phyloP scores from a whole-genome alignment of 1,140 invertebrate species.

The Ylistrum balloti region DNA sequence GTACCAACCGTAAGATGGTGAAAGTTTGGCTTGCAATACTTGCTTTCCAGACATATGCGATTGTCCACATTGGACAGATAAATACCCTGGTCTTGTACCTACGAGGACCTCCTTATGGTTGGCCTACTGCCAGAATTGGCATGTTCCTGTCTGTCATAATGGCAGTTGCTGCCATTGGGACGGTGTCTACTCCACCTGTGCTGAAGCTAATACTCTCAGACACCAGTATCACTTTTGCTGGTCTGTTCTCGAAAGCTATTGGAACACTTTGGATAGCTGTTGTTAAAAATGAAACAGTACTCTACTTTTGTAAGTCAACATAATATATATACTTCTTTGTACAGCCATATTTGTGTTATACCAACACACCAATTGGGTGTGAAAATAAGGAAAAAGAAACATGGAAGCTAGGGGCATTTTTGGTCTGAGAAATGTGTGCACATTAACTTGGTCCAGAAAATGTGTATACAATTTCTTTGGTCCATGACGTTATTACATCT shows the following conservation, averaged over 20 bases:
- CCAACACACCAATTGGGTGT: too few relatives aligned
- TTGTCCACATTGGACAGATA: conserved; percentile 78
- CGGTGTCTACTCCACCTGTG: conserved; percentile 71
- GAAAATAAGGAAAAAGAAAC: too few relatives aligned
- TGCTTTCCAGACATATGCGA: conserved; percentile 78
- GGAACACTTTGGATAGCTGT: conserved; percentile 79
- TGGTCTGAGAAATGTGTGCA: too few relatives aligned
- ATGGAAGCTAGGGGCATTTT: too few relatives aligned
- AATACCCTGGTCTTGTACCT: conserved; percentile 78
- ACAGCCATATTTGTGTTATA: too few relatives aligned
- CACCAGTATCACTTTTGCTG: conserved; percentile 74
- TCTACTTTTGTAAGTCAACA: conserved; percentile 77
- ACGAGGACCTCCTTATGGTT: conserved; percentile 72
- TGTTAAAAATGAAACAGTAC: conserved; percentile 74
- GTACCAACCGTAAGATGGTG: conserved; percentile 73
- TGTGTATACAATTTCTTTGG: too few relatives aligned
- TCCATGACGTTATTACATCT: too few relatives aligned
- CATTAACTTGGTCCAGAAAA: too few relatives aligned
- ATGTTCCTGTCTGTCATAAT: conserved; percentile 77
- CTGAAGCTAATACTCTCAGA: conserved; percentile 74
- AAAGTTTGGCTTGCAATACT: conserved; percentile 78
- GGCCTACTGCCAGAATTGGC: conserved; percentile 75
- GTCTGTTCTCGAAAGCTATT: conserved; percentile 78
- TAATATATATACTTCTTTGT: too few relatives aligned
- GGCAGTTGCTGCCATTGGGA: conserved; percentile 76